phyloP scores from a whole-genome alignment of 1,140 invertebrate genomes.

The Mizuhopecten yessoensis region DNA sequence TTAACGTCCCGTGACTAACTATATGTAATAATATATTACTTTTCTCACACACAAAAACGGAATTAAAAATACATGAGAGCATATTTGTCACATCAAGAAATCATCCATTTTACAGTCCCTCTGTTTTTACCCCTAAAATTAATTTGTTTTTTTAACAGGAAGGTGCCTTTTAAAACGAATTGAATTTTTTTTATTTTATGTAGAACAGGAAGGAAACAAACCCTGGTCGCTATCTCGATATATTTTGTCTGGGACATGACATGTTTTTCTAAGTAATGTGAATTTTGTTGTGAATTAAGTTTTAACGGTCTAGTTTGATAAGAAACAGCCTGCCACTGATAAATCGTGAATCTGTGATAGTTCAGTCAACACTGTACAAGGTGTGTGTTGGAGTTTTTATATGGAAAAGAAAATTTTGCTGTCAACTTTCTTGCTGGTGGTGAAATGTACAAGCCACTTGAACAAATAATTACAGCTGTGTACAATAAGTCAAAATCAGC shows the following conservation, averaged over 20 bases:
- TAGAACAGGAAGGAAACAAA: background rate
- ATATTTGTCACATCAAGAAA: background rate
- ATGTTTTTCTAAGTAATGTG: background rate
- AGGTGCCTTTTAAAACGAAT: background rate
- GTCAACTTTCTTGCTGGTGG: background rate
- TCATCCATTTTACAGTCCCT: background rate
- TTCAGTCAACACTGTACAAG: background rate
- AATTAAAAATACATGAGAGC: background rate
- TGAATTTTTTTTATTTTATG: background rate
- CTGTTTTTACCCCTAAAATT: background rate
- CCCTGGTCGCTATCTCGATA: background rate
- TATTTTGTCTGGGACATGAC: background rate
- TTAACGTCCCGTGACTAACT: no score
- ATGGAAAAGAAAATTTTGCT: background rate
- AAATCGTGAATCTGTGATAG: background rate
- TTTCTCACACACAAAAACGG: background rate
- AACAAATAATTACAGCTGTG: background rate
- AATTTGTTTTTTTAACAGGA: background rate
- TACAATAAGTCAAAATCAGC: background rate
- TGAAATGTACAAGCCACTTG: constrained; percentile 2
- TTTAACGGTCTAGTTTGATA: background rate
- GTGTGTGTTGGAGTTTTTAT: background rate
- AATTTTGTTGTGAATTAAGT: background rate
- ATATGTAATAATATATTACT: background rate
- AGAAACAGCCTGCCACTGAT: constrained; percentile 1